Evolutionary conservation across 2,113 vertebrate genomes (phyloP).

Genomic region (Heterotilapia buettikoferi): DNA sequence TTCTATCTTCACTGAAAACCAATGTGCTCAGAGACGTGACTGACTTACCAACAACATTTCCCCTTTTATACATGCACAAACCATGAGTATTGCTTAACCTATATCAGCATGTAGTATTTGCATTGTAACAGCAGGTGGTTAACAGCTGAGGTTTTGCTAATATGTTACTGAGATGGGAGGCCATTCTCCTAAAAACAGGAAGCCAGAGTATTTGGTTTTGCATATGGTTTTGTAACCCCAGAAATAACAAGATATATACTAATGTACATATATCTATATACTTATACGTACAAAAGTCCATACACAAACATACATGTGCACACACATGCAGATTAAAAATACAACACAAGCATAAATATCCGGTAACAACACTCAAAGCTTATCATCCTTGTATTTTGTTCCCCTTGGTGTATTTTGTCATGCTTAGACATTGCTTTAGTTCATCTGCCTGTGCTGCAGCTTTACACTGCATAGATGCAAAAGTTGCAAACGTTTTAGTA

Average conservation of each 20-base stretch:
- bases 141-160: not conserved
- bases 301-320: not conserved
- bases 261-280: not conserved
- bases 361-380: not conserved
- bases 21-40: not conserved
- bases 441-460: not conserved
- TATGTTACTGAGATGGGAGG: not conserved
- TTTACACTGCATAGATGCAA: not conserved
- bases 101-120: not conserved
- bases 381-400: not conserved
- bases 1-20: not conserved
- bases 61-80: not conserved
- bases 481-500: not conserved
- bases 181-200: not conserved
- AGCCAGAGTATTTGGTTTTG: not conserved
- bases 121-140: not conserved
- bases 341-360: not conserved
- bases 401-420: not conserved
- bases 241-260: not conserved
- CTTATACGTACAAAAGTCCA: not conserved
- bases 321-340: not conserved
- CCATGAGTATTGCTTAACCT: not conserved
- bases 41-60: not conserved
- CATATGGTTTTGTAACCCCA: not conserved
- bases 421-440: not conserved